Evolutionary conservation across 1,140 invertebrate species (phyloP).

Genomic region (Drosophila paulistorum): DNA sequence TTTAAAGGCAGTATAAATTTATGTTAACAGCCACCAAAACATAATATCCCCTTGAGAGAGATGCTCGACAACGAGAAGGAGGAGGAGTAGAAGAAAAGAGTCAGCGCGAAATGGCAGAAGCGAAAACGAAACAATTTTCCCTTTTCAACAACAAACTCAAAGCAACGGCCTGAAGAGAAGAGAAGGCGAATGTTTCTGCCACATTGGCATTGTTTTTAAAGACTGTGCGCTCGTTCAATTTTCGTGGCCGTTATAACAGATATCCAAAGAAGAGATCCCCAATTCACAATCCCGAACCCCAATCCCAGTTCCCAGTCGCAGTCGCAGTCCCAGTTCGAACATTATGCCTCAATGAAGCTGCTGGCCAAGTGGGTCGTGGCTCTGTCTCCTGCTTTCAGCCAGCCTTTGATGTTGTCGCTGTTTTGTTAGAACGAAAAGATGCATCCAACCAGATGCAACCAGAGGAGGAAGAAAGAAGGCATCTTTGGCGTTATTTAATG

Average conservation of each 20-base stretch:
- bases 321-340: conserved; percentile 19
- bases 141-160: conserved; percentile 40
- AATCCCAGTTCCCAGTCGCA: conserved; percentile 6
- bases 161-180: conserved; percentile 14
- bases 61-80: conserved; percentile 8
- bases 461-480: background rate
- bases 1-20: conserved; percentile 72
- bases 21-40: conserved; percentile 68
- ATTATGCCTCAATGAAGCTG: conserved; percentile 49
- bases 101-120: conserved; percentile 38
- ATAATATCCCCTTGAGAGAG: conserved; percentile 56
- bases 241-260: conserved; percentile 65
- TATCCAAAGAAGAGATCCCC: conserved; percentile 26
- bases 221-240: conserved; percentile 29
- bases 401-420: conserved; percentile 61
- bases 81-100: background rate
- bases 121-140: conserved; percentile 54
- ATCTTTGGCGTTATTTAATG: conserved; percentile 56
- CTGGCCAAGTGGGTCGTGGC: conserved; percentile 54
- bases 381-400: background rate
- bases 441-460: background rate
- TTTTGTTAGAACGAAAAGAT: conserved; percentile 40
- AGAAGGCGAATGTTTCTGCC: conserved; percentile 46
- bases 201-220: conserved; percentile 53
- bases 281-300: background rate